These are phyloP conservation scores for Piscicola geometra DNA, from an alignment of 2,888 invertebrate species.

Conservation along the genomic window DNA sequence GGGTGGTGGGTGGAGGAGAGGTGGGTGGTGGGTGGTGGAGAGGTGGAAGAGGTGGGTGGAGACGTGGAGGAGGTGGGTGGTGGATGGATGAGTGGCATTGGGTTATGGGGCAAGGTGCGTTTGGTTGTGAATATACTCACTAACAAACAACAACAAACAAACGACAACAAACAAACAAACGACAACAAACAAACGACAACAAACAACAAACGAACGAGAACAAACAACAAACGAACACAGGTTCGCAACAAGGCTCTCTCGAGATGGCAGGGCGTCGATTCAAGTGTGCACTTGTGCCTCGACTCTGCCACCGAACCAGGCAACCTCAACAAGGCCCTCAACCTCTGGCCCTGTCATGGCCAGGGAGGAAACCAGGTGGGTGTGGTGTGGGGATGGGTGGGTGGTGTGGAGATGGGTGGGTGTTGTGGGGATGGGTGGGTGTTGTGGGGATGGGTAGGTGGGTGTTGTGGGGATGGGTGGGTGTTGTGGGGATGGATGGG, in stretches of 20 bases:
- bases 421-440: too few relatives aligned
- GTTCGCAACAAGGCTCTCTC: constrained; percentile 49
- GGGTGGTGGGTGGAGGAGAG: neutral
- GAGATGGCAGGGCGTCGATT: constrained; percentile 22
- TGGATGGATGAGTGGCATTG: too few relatives aligned
- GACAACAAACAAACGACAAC: neutral
- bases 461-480: too few relatives aligned
- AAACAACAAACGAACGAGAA: neutral
- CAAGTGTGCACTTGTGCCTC: constrained; percentile 66
- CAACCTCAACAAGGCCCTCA: constrained; percentile 89
- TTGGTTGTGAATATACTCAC: too few relatives aligned
- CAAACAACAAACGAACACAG: constrained; percentile 47
- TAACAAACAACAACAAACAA: neutral
- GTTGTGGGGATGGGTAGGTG: too few relatives aligned
- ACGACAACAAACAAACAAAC: neutral
- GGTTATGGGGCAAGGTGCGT: too few relatives aligned
- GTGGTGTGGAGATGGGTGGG: too few relatives aligned
- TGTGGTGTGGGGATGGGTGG: neutral
- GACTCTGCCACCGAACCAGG: constrained; percentile 89
- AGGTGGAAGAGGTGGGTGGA: neutral
- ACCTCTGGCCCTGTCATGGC: constrained; percentile 94
- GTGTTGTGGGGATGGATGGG: too few relatives aligned
- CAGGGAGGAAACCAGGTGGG: constrained; percentile 98
- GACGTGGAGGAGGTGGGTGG: neutral
- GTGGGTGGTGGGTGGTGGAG: neutral